Conservation (phyloP, 2,888 invertebrate genomes). For the Chrysolina americana region DNA sequence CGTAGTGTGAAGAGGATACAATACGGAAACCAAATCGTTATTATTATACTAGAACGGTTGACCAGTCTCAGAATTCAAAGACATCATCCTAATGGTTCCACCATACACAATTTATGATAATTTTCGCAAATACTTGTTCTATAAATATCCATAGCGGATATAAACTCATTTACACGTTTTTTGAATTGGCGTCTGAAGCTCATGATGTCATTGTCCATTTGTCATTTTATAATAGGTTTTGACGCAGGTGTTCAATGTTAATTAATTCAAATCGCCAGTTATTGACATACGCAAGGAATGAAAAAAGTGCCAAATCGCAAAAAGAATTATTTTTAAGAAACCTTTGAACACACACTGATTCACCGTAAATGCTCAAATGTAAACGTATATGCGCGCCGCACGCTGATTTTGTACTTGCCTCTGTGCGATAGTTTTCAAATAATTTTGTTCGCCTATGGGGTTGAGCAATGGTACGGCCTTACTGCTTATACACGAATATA, state of each 20-base stretch:
- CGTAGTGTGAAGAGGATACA: too few relatives aligned
- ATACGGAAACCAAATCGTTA: too few relatives aligned
- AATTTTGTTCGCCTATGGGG: too few relatives aligned
- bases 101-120: neutral
- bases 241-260: constrained; percentile 8
- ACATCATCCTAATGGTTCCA: neutral
- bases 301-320: too few relatives aligned
- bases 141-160: constrained; percentile 25
- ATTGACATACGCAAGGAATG: neutral
- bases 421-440: too few relatives aligned
- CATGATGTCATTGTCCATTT: constrained; percentile 20
- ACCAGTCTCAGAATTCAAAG: neutral
- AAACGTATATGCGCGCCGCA: too few relatives aligned
- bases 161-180: constrained; percentile 29
- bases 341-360: too few relatives aligned
- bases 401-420: too few relatives aligned
- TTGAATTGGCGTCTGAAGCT: constrained; percentile 17
- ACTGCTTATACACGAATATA: too few relatives aligned
- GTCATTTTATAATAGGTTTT: constrained; percentile 10
- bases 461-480: too few relatives aligned
- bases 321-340: too few relatives aligned
- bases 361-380: too few relatives aligned
- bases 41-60: neutral
- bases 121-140: constrained; percentile 19
- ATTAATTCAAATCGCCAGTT: neutral